Evolutionary conservation across 1,140 invertebrate genomes (phyloP).

Genomic region (Zaprionus africanus): DNA sequence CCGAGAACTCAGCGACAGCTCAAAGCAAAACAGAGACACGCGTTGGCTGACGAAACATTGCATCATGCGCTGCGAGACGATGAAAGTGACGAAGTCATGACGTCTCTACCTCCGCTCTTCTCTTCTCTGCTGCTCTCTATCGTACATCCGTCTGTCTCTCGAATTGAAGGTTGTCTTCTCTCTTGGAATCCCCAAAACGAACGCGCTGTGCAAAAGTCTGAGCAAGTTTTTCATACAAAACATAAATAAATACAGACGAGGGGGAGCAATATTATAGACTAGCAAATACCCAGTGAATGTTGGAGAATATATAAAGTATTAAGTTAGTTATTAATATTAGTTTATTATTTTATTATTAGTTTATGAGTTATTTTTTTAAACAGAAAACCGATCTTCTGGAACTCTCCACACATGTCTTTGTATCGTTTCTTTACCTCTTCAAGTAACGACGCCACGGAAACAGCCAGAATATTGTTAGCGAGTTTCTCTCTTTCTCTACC

Average conservation of each 20-base stretch:
- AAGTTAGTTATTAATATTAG: accelerated
- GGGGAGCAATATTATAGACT: not conserved
- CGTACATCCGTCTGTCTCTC: not conserved
- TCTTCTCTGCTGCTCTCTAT: not conserved
- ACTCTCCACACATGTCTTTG: not conserved
- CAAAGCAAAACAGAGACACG: slow-evolving; percentile 38
- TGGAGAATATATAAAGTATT: no score
- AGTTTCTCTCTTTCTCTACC: not conserved
- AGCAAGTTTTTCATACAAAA: slow-evolving; percentile 65
- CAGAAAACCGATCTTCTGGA: no score
- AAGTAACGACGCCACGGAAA: no score
- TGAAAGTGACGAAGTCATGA: slow-evolving; percentile 66
- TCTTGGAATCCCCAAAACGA: slow-evolving; percentile 45
- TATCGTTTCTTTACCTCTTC: no score
- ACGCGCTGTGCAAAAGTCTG: slow-evolving; percentile 44
- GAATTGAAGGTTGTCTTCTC: slow-evolving; percentile 56
- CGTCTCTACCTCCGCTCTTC: not conserved
- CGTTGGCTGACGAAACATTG: slow-evolving; percentile 76
- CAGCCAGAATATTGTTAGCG: not conserved
- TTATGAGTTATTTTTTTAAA: no score
- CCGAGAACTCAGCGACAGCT: not conserved
- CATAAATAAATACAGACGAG: slow-evolving; percentile 17
- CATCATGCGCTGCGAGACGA: slow-evolving; percentile 60
- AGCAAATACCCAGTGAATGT: not conserved
- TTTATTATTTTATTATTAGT: no score